Base-by-base conservation (phyloP, 1,140 invertebrate genomes). In the Drosophila erecta region DNA sequence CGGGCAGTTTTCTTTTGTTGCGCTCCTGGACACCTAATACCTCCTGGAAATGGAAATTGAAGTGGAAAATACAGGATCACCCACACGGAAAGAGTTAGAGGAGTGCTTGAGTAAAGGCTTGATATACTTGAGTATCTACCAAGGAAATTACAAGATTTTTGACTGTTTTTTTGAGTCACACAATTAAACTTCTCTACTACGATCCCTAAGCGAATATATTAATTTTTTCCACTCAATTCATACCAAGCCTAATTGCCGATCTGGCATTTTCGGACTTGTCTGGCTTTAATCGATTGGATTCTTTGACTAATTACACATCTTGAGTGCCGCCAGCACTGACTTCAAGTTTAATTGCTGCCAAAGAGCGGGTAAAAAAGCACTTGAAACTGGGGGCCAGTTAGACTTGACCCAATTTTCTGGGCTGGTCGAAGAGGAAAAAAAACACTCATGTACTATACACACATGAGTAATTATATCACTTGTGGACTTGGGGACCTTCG, bases 1-100 rank as follows among this genome's bases (percentile, higher is more conserved):
- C 92, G 65, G 94, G 95, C 73, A 96, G 93, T 93, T 95, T 96
- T 92, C 95, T 94, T 91, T 96, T 96, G 81, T 96, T 95, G 67
- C 95, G 93, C 70, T 94, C 93, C 41, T 91, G 64, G 35, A 75
- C 81, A 51, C 76, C 78, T 56, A 81, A 78, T 51, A 81, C 79
- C 71, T 80, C 92, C 92, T 90, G 91, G 55, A 76, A 73, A 89
- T 56, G 30, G 54, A 57, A 70, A 54, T 54, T 11, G 44, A 57
- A 65, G 27, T 22, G 59, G 41, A 67, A 64, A 49, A 60, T 27
- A n/a, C 7, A 60, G 58, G 12, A 38, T 58, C 59, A 41, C 55
- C 49, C 54, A 67, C 37, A 67, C 37, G n/a, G 24, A 14, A 17
- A 41, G 62, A 17, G 12, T 6, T 17, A 1, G n/a, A 4, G 24